These are phyloP conservation scores for Lepidurus packardi DNA, from an alignment of 1,140 invertebrate species.

Conservation along the genomic window DNA sequence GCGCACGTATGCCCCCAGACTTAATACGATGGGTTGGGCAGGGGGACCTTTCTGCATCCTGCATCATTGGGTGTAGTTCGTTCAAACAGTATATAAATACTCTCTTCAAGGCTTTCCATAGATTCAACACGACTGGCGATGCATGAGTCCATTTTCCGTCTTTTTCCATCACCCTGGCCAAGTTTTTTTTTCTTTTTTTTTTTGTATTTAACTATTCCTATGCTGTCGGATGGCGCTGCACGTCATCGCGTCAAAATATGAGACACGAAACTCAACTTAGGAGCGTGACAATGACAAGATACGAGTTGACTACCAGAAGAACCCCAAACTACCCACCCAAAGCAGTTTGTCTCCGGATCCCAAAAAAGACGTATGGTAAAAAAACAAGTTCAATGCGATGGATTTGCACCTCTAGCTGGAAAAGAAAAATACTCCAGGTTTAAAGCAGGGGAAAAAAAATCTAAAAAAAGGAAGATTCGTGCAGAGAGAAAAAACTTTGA, in stretches of 20 bases:
- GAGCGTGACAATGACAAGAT: not conserved
- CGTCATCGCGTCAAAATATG: not conserved
- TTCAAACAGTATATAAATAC: no score
- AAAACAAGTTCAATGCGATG: no score
- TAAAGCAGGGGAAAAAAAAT: not conserved
- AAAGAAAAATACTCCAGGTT: not conserved
- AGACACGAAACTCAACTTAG: not conserved
- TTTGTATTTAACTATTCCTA: not conserved
- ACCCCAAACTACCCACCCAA: not conserved
- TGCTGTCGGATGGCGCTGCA: no score
- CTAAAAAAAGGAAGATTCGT: not conserved
- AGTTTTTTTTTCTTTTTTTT: not conserved
- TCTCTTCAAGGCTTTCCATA: no score
- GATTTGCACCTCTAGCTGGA: not conserved
- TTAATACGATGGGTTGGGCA: no score
- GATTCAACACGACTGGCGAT: no score
- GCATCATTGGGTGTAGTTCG: no score
- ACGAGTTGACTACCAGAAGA: not conserved
- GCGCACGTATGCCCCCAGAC: no score
- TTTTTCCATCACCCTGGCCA: not conserved
- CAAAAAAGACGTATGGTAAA: no score
- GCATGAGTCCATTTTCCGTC: no score
- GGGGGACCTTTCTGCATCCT: no score
- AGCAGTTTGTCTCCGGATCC: not conserved
- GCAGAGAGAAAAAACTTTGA: not conserved